Base-by-base conservation (phyloP, 2,888 invertebrate species). In the Anaspis maculata region DNA sequence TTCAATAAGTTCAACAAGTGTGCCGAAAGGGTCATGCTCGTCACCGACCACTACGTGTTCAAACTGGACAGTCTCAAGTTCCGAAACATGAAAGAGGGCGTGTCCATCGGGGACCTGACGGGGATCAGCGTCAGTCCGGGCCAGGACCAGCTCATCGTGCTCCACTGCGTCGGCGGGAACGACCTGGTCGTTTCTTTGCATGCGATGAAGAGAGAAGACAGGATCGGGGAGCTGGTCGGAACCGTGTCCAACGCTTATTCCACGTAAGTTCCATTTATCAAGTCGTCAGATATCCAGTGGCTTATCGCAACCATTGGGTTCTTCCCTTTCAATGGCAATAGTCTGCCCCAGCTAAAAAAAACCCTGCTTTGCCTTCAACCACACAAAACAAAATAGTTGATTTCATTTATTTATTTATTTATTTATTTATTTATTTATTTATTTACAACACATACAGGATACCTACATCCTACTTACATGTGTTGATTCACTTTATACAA, bases 61-160 rank as follows among this genome's bases (percentile, higher is more conserved):
- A 95, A 95, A 61, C 69, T 96, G 49, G 92, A 95, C 54, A 76
- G 79, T 2, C 68, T 77, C 49, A 91, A 85, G 55, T 95, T 91
- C 66, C 88, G 86, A 56, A 79, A 83, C 26, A 78, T 95, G 74
- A 87, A 83, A 61, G 83, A 85, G 49, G 85, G 85, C 7, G 53
- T 61, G n/a, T 47, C 50, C 4, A 37, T 65, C 12, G 46, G 40
- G 16, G 49, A 54, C 12, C 72, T 94, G 30, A 89, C 87, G 0
- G 85, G 87, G 0, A 62, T 94, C 25, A 89, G 88, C 50, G 77
- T 94, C 15, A 88, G 86, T 55, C 83, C 89, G 15, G 86, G 86
- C 3, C 75, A 74, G 36, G 94, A 91, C 59, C 94, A 94, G 61
- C 72, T 96, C 42, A 76, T 88, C 38, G 82, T 90, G 31, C 73